Evolutionary conservation across 1,140 invertebrate species (phyloP).

Genomic region (Neelides sp.): DNA sequence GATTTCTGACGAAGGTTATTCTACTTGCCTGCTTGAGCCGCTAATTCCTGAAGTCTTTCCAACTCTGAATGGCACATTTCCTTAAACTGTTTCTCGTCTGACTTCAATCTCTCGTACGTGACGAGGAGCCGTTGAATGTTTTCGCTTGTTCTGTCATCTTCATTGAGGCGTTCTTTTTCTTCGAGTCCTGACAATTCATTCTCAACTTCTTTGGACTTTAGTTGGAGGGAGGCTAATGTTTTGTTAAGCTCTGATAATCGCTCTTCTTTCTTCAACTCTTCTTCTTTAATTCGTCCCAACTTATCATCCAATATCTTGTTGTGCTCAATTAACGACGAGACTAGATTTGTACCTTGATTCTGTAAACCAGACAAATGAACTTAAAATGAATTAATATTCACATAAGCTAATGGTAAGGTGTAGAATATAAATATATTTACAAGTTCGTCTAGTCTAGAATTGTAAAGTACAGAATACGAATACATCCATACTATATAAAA

Average conservation of each 20-base stretch:
- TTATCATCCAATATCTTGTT: constrained; percentile 20
- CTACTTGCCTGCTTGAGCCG: constrained; percentile 40
- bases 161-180: neutral
- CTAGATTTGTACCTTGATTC: constrained; percentile 13
- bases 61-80: constrained; percentile 58
- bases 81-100: constrained; percentile 58
- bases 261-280: constrained; percentile 4
- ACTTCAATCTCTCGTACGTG: constrained; percentile 52
- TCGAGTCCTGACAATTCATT: neutral
- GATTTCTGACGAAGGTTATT: no score
- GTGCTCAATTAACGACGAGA: constrained; percentile 17
- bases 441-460: no score
- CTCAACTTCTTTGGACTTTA: constrained; percentile 1
- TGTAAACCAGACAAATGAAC: no score
- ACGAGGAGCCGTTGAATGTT: constrained; percentile 12
- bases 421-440: no score
- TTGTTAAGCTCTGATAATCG: constrained; percentile 4
- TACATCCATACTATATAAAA: no score
- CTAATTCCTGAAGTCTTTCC: constrained; percentile 43
- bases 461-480: no score
- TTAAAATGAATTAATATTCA: no score
- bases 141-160: neutral
- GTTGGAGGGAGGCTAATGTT: constrained; percentile 7
- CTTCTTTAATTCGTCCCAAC: constrained; percentile 4
- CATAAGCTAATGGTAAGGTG: no score